Conservation (phyloP, 1,140 invertebrate genomes). For the Melipona quadrifasciata region DNA sequence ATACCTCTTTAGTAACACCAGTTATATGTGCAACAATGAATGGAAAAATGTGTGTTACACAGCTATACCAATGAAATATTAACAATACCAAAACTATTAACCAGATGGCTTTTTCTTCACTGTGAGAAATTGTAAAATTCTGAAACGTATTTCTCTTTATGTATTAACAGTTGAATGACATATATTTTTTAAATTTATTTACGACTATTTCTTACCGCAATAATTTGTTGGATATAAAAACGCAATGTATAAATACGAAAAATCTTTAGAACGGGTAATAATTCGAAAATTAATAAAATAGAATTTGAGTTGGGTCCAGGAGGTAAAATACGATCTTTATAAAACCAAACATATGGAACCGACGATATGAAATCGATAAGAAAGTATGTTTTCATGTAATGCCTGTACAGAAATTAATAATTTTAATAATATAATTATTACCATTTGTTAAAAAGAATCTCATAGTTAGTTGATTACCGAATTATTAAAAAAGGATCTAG, state of each 20-base stretch:
- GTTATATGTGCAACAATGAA: conserved; percentile 66
- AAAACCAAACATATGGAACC: conserved; percentile 70
- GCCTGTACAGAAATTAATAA: conserved; percentile 53
- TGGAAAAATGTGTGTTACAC: conserved; percentile 68
- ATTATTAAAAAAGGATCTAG: conserved; percentile 63
- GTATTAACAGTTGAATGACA: neutral
- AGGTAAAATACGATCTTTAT: conserved; percentile 35
- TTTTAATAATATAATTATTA: neutral
- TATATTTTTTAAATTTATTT: neutral
- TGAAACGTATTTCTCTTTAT: conserved; percentile 37
- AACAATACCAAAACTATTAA: conserved; percentile 63
- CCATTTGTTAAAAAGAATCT: neutral
- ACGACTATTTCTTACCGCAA: conserved; percentile 51
- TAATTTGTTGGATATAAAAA: conserved; percentile 62
- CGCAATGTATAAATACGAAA: conserved; percentile 64
- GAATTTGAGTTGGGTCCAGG: conserved; percentile 58
- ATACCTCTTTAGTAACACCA: conserved; percentile 54
- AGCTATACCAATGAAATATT: conserved; percentile 74
- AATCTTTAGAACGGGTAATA: conserved; percentile 68
- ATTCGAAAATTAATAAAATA: conserved; percentile 61
- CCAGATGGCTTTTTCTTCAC: conserved; percentile 64
- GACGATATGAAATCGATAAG: conserved; percentile 70
- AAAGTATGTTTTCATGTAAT: conserved; percentile 68
- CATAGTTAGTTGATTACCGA: conserved; percentile 49
- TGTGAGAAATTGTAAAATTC: conserved; percentile 57